phyloP scores from a whole-genome alignment of 2,888 invertebrate genomes.

The Pelosia muscerda region DNA sequence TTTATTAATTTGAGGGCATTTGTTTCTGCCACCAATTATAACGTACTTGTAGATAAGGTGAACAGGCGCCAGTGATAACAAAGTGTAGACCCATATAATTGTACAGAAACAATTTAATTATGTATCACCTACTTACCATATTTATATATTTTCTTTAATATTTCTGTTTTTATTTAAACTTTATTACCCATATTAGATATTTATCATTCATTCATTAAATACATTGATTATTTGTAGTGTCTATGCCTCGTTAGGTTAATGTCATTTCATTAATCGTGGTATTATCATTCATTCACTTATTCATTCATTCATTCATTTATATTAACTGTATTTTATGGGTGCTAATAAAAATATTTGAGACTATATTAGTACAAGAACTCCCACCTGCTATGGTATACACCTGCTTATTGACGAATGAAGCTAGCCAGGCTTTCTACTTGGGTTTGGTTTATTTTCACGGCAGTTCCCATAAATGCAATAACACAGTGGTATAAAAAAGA shows the following conservation, averaged over 20 bases:
- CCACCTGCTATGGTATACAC: neutral
- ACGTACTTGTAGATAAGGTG: slow-evolving; percentile 26
- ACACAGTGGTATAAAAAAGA: too few relatives aligned
- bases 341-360: neutral
- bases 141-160: neutral
- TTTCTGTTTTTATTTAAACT: neutral
- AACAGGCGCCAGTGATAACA: slow-evolving; percentile 35
- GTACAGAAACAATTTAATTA: neutral
- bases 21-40: slow-evolving; percentile 40
- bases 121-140: neutral
- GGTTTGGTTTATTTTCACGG: too few relatives aligned
- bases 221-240: neutral
- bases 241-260: too few relatives aligned
- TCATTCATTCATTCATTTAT: neutral
- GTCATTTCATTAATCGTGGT: neutral
- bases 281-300: neutral
- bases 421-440: neutral
- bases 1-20: slow-evolving; percentile 49
- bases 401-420: neutral
- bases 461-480: neutral
- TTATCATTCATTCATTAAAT: neutral
- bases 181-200: neutral
- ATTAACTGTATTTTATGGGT: too few relatives aligned
- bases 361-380: neutral
- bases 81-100: neutral